Base-by-base conservation (phyloP, 2,797 vertebrate species). In the Periophthalmus magnuspinnatus region DNA sequence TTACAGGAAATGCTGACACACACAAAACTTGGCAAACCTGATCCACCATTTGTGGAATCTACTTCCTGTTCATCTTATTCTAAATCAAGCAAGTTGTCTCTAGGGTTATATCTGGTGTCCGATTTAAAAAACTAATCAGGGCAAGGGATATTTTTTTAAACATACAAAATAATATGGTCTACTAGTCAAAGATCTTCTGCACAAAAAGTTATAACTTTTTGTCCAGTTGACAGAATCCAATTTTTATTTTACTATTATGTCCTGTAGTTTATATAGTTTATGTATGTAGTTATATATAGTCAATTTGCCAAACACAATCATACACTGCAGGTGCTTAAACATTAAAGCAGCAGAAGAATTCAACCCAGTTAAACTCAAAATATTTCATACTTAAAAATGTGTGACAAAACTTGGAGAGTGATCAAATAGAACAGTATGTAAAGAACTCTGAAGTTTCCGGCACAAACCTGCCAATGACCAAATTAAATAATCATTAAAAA, bases 41-140 rank as follows among this genome's bases (percentile, higher is more conserved):
- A 74, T 59, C 41, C 28, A 50, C 60, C 64, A 24, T 76, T 68
- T 71, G 65, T 79, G 80, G 77, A 80, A 83, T 85, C 63, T 83
- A 67, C 45, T 64, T 80, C 21, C 55, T 57, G 5, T 32, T 57
- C 55, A 6, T 14, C 14, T 32, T 32, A 13, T 24, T 45, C 41
- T 24, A 17, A 32, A 57, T 32, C 5, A 1, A 32, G 22, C 54
- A 56, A 45, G 22, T 24, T 24, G 54, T 21, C 50, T 11, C 52
- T 11, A 10, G 52, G 8, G 52, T 55, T 22, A 55, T 22, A 55
- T 22, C 21, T 22, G 21, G 55, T 21, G 9, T 22, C 16, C 6
- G 48, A 17, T 55, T 55, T 22, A 1, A 22, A 22, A 54, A 54
- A 54, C 19, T 52, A 5, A 19, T 50, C 2, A 52, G 50, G n/a